These are phyloP conservation scores for Drosophila parabipectinata DNA, from an alignment of 1,140 invertebrate genomes.

Conservation along the genomic window DNA sequence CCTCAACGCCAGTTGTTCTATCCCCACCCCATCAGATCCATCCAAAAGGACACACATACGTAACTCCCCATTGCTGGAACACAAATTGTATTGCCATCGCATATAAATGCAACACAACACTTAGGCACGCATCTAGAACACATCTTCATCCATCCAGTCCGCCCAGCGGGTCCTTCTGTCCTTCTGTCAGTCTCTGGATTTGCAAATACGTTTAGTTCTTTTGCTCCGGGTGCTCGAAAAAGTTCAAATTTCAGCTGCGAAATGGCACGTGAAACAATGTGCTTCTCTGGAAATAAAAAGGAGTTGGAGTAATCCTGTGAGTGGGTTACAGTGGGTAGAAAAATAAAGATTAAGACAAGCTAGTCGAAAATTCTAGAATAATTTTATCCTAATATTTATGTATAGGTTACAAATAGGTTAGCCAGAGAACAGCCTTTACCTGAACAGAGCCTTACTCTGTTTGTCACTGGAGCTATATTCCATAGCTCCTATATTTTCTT, in stretches of 20 bases:
- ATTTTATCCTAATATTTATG: no score
- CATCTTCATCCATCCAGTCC: constrained; percentile 35
- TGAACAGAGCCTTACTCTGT: no score
- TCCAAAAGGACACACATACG: not conserved
- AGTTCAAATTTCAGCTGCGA: constrained; percentile 77
- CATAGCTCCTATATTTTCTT: no score
- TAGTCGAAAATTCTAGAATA: no score
- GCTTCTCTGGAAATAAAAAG: constrained; percentile 2
- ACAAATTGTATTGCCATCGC: constrained; percentile 63
- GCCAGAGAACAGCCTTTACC: no score
- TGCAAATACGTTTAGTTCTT: constrained; percentile 60
- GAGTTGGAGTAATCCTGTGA: constrained; percentile 11
- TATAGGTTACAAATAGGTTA: no score
- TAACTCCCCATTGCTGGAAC: not conserved
- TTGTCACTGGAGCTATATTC: no score
- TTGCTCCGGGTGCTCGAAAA: constrained; percentile 67
- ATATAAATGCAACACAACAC: constrained; percentile 81
- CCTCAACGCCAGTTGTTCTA: constrained; percentile 49
- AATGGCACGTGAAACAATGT: constrained; percentile 80
- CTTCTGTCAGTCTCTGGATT: constrained; percentile 47
- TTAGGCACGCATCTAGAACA: constrained; percentile 71
- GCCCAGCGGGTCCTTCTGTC: not conserved
- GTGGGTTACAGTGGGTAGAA: constrained; percentile 33
- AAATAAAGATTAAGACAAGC: not conserved
- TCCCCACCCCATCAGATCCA: not conserved